Evolutionary conservation across 2,113 vertebrate genomes (phyloP), one percentile per base, ranked within the genome.

Genomic region (Eulacestoma nigropectus): DNA sequence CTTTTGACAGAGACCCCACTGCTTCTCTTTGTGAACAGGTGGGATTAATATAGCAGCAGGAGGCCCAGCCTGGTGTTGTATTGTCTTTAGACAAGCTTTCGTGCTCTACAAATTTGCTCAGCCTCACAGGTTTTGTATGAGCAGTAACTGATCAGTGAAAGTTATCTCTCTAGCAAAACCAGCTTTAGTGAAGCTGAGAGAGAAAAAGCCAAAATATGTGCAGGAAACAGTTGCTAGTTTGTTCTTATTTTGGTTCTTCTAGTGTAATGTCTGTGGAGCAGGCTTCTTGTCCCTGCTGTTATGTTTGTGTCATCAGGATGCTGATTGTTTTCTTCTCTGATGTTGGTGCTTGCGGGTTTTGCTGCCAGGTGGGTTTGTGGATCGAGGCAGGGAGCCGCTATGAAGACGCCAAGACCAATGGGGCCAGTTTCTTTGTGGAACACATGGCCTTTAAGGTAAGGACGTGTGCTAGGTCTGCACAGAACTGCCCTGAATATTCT

Each of bases 381-480:
- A 98, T 99, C 22, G 83, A 95, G 22, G 93, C 82, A 3, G 99
- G 99, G 60, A 99, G 99, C 96, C 99, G 99, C 53, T 97, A 99
- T 68, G 99, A 99, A 89, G 97, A 89, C 2, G 93, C 98, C 39
- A 99, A 98, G 94, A 99, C 99, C 95, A 99, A 99, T 0, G 99
- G 99, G 19, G 97, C 98, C 0, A 98, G 98, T 16, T 99, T 99
- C 96, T 99, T 99, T 63, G 33, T 99, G 97, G 99, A 99, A 82
- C 99, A 99, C 91, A 96, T 99, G 98, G 99, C 98, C 81, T 99
- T 99, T 91, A 99, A 99, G 98, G 99, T 99, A 94, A 90, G 94
- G 37, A 81, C 13, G 2, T 26, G 7, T 57, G 13, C 37, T 65
- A 3, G 13, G 11, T 59, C 56, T 80, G 70, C 13, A 8, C 37